These are phyloP conservation scores for Helostoma temminkii DNA, from an alignment of 2,797 vertebrate genomes.

Conservation along the genomic window DNA sequence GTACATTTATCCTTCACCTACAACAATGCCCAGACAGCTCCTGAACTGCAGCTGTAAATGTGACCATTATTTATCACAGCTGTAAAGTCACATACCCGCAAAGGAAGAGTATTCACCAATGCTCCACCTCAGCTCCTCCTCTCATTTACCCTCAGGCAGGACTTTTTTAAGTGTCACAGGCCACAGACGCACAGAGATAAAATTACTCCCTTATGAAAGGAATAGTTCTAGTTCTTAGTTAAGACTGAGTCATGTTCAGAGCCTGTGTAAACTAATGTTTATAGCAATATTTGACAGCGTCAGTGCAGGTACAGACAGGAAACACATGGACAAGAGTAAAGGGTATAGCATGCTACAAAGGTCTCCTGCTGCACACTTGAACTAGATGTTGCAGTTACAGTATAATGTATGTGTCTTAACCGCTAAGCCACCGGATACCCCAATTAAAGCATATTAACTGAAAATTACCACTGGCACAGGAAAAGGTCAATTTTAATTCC, in stretches of 20 bases:
- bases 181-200: background rate
- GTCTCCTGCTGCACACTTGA: too few relatives aligned
- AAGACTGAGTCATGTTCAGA: background rate
- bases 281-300: background rate
- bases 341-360: background rate
- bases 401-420: background rate
- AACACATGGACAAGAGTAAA: background rate
- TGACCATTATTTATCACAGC: conserved; percentile 59
- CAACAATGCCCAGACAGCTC: conserved; percentile 33
- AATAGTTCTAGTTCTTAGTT: background rate
- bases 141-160: background rate
- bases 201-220: background rate
- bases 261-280: background rate
- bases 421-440: background rate
- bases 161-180: background rate
- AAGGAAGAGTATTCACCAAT: conserved; percentile 16
- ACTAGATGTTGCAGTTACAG: background rate
- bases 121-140: conserved; percentile 22
- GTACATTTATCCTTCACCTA: conserved; percentile 28
- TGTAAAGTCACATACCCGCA: conserved; percentile 43
- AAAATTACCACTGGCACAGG: background rate
- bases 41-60: conserved; percentile 42
- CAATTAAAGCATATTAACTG: background rate
- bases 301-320: background rate
- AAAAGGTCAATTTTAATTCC: background rate